A percentile compares a stretch with the other conserved stretches of the same genome.
phyloP scores from a whole-genome alignment of 2,888 invertebrate species.

The Mesoligia furuncula region DNA sequence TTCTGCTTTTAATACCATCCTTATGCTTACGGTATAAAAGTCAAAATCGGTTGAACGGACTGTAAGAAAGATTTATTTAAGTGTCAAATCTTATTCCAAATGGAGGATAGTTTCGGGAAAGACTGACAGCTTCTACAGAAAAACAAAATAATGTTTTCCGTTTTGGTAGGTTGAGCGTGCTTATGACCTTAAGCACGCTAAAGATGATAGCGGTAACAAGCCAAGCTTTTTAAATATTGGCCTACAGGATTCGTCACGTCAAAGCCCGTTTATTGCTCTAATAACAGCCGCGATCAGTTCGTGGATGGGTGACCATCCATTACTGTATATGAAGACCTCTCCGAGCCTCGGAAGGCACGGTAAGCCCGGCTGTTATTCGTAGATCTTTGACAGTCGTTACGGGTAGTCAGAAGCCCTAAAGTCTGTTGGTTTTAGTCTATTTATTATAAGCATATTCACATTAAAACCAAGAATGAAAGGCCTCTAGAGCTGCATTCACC shows the following conservation, averaged over 20 bases:
- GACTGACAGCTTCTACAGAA: background rate
- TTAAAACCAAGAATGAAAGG: background rate
- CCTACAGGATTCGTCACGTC: too few species aligned
- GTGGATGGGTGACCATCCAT: background rate
- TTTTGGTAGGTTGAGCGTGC: background rate
- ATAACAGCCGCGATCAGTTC: background rate
- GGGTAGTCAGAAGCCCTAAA: background rate
- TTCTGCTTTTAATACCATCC: too few species aligned
- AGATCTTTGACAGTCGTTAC: background rate
- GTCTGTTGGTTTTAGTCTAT: background rate
- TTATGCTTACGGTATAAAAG: too few species aligned
- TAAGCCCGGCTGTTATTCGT: background rate
- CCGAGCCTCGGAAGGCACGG: background rate
- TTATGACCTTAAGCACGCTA: too few species aligned
- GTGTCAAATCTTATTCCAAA: too few species aligned
- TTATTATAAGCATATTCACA: background rate
- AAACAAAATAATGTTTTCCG: constrained; percentile 5
- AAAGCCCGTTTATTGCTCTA: too few species aligned
- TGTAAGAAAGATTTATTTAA: too few species aligned
- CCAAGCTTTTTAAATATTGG: too few species aligned
- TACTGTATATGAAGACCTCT: background rate
- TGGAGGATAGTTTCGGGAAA: background rate
- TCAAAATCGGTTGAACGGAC: too few species aligned
- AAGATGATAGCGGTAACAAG: too few species aligned
- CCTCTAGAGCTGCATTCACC: background rate